Conservation (phyloP, 2,888 invertebrate species). For the Lepidocyrtinus sp. region DNA sequence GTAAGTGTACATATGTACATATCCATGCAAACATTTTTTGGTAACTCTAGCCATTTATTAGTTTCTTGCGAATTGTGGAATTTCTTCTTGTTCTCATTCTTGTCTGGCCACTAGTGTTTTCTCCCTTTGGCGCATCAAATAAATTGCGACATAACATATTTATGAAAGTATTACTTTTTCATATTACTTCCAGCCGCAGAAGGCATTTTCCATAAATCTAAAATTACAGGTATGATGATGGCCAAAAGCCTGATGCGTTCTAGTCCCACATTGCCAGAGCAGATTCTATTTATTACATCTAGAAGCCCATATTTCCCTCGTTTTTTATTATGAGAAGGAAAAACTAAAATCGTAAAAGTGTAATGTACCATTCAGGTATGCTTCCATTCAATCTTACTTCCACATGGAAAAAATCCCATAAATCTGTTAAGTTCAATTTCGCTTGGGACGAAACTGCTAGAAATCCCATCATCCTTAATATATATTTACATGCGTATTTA, state of each 20-base stretch:
- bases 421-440: conserved; percentile 48
- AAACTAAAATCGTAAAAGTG: background rate
- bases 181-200: conserved; percentile 42
- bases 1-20: no score
- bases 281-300: no score
- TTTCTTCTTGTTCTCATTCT: background rate
- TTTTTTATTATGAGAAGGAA: background rate
- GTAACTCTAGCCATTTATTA: no score
- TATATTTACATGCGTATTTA: conserved; percentile 17
- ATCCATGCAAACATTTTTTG: no score
- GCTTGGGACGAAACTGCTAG: conserved; percentile 16
- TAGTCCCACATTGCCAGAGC: no score
- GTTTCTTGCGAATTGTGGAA: no score
- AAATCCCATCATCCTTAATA: conserved; percentile 31
- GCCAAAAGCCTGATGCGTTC: background rate
- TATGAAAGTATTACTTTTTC: conserved; percentile 52
- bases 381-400: conserved; percentile 31
- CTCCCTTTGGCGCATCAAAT: conserved; percentile 31
- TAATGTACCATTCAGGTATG: conserved; percentile 4
- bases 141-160: conserved; percentile 53
- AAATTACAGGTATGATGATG: conserved; percentile 14
- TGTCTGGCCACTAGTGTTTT: no score
- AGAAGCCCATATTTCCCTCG: background rate
- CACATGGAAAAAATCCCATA: conserved; percentile 34
- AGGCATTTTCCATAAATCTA: conserved; percentile 39